These are phyloP conservation scores for Whitmania pigra DNA, from an alignment of 1,140 invertebrate genomes.

Conservation along the genomic window DNA sequence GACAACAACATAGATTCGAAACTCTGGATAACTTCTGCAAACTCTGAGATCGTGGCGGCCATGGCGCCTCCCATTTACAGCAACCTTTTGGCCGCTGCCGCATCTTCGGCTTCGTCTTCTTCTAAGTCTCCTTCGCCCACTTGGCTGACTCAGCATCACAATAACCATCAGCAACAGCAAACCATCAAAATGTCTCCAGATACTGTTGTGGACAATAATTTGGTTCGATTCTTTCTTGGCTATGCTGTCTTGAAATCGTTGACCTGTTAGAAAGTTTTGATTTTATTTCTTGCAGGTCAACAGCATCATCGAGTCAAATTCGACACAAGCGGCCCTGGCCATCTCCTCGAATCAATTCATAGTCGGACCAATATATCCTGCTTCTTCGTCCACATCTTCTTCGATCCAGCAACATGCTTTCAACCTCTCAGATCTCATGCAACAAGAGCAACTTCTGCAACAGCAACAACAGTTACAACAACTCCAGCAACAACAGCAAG, in stretches of 20 bases:
- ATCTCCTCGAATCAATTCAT: neutral
- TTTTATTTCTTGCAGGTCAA: neutral
- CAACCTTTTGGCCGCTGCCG: neutral
- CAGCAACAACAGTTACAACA: conserved; percentile 10
- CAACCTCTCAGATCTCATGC: conserved; percentile 11
- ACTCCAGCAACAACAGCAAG: conserved; percentile 8
- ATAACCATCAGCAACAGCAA: conserved; percentile 10
- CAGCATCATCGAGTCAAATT: neutral
- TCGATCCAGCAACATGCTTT: neutral
- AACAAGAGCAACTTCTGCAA: conserved; percentile 10
- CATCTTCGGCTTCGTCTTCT: conserved; percentile 1
- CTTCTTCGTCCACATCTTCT: neutral
- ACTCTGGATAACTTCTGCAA: conserved; percentile 6
- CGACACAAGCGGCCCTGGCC: neutral
- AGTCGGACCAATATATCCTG: neutral
- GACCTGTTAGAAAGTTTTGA: neutral
- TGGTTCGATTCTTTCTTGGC: neutral
- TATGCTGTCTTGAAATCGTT: neutral
- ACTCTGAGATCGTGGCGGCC: neutral
- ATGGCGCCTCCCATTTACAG: neutral
- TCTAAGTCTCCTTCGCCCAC: conserved; percentile 8
- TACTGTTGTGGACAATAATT: neutral
- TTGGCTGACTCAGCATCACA: conserved; percentile 4
- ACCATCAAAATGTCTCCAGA: conserved; percentile 7
- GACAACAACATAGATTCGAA: conserved; percentile 4